Base-by-base conservation (phyloP, 2,113 vertebrate genomes). In the Galemys pyrenaicus region DNA sequence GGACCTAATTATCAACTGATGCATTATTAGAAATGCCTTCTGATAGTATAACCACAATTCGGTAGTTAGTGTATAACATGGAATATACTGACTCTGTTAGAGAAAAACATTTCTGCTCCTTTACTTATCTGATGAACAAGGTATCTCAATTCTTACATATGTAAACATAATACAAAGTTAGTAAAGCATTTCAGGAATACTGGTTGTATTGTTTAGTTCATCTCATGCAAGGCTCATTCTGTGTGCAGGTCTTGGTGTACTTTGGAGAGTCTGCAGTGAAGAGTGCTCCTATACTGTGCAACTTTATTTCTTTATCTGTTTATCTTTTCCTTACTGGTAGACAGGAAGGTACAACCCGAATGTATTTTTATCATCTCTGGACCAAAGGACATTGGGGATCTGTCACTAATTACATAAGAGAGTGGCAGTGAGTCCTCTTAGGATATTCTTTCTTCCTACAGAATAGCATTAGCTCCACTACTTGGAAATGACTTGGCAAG, bases 401-500 rank as follows among this genome's bases (percentile, higher is more conserved):
- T 81, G 20, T 77, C 3, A 91, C 11, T 84, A 91, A 79, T 75
- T 93, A 86, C 20, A 30, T 67, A 93, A 92, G 94, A 24, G 22
- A 91, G n/a, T 89, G 49, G 0, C 22, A 86, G 60, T 51, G 20
- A 58, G 24, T 79, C 58, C 5, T 93, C 82, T 82, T 75, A 39
- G 28, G 64, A 41, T 15, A 86, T 82, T 91, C n/a, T 89, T 85
- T 91, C 22, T 92, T 44, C 51, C 74, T 35, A 81, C 32, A 92
- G 86, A 89, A 75, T 2, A 81, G 10, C 32, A 85, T 73, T 94
- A 92, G 30, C 19, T 75, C 32, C 8, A 67, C n/a, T 19, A 62
- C 68, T 96, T 93, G 86, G 51, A 91, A 91, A 93, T 86, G 81
- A 81, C 80, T 65, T 87, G 74, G 73, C 16, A 95, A 91, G 74